Percentiles rank a stretch among this genome's conserved stretches.
Conservation (phyloP, 2,888 invertebrate genomes). For the Halocaridina rubra region DNA sequence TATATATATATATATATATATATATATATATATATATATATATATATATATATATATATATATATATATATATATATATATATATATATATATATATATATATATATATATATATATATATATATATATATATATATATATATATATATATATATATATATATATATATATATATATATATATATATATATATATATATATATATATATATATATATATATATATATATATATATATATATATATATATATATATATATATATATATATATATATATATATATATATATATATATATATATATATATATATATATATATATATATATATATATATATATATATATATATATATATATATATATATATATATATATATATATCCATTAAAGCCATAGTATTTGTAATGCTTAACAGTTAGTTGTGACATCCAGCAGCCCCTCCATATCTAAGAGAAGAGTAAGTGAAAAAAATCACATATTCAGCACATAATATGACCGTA, state of each 20-base stretch:
- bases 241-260: background rate
- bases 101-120: no score
- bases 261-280: constrained; percentile 1
- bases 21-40: background rate
- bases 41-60: background rate
- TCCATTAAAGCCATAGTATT: no score
- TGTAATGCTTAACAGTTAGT: no score
- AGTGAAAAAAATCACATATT: no score
- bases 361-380: constrained; percentile 14
- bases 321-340: constrained; percentile 3
- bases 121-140: no score
- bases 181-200: no score
- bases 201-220: background rate
- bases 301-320: constrained; percentile 7
- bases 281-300: constrained; percentile 8
- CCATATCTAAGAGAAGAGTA: no score
- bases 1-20: background rate
- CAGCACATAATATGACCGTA: no score
- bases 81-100: background rate
- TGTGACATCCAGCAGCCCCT: no score
- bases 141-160: no score
- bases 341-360: constrained; percentile 14
- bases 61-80: background rate
- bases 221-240: background rate
- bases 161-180: no score